Conservation (phyloP, 1,140 invertebrate species). For the Drosophila murphyi region DNA sequence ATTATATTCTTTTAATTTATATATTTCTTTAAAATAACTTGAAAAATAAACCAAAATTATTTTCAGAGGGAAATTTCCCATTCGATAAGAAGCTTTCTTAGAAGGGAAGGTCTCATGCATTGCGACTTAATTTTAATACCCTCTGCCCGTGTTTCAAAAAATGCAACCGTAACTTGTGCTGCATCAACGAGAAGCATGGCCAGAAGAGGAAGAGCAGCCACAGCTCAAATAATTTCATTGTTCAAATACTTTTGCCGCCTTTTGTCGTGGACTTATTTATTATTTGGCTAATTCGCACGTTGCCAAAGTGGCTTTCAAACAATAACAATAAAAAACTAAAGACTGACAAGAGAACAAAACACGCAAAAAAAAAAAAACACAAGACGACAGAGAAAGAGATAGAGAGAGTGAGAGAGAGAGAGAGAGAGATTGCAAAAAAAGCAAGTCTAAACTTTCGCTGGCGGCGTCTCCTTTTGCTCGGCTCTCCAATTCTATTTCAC, state of each 20-base stretch:
- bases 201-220: background rate
- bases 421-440: slow-evolving; percentile 15
- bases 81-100: background rate
- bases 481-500: slow-evolving; percentile 75
- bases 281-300: slow-evolving; percentile 81
- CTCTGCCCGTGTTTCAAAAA: background rate
- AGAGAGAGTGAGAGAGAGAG: background rate
- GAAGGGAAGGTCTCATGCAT: background rate
- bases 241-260: slow-evolving; percentile 70
- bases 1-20: no score
- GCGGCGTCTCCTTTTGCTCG: slow-evolving; percentile 29
- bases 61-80: no score
- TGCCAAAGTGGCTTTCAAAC: slow-evolving; percentile 69
- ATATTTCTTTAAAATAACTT: no score
- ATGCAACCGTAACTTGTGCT: background rate
- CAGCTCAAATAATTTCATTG: slow-evolving; percentile 75
- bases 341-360: slow-evolving; percentile 10
- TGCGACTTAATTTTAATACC: background rate
- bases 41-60: no score
- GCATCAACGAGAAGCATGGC: background rate
- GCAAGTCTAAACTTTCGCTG: slow-evolving; percentile 58
- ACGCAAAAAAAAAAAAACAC: background rate
- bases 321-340: slow-evolving; percentile 63
- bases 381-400: background rate
- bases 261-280: slow-evolving; percentile 81